Percentiles rank a stretch among this genome's conserved stretches.
Conservation (phyloP, 1,140 invertebrate genomes). For the Chionoecetes opilio region DNA sequence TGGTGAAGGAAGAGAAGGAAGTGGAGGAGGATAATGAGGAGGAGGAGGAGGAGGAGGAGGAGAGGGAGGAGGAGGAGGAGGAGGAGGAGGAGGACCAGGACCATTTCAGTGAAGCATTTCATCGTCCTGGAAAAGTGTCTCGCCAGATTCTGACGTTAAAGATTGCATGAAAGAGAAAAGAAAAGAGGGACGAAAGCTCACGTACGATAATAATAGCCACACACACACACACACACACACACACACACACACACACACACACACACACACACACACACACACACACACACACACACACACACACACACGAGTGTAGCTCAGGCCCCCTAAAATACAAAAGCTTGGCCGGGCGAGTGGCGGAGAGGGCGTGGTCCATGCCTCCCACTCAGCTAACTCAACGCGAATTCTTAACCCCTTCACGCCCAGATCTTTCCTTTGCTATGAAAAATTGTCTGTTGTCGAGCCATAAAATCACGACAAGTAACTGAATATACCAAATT, state of each 20-base stretch:
- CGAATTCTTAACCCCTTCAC: too few relatives aligned
- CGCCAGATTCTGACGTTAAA: not conserved
- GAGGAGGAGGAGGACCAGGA: not conserved
- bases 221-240: conserved; percentile 27
- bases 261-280: not conserved
- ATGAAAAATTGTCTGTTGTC: too few relatives aligned
- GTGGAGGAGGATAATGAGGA: not conserved
- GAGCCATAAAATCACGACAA: too few relatives aligned
- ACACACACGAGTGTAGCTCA: too few relatives aligned
- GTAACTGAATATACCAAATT: too few relatives aligned
- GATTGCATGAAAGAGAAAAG: not conserved
- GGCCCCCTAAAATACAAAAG: too few relatives aligned
- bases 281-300: conserved; percentile 11
- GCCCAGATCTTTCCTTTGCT: too few relatives aligned
- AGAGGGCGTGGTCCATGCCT: too few relatives aligned
- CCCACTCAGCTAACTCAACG: too few relatives aligned
- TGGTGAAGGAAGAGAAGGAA: not conserved
- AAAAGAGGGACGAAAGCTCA: not conserved
- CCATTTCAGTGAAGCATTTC: not conserved
- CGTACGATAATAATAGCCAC: not conserved
- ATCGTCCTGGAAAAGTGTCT: not conserved
- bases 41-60: conserved; percentile 10
- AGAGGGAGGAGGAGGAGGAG: not conserved
- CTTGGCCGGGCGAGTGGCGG: too few relatives aligned
- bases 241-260: conserved; percentile 27